Evolutionary conservation across 2,888 invertebrate genomes (phyloP).

Genomic region (Eupithecia subfuscata): DNA sequence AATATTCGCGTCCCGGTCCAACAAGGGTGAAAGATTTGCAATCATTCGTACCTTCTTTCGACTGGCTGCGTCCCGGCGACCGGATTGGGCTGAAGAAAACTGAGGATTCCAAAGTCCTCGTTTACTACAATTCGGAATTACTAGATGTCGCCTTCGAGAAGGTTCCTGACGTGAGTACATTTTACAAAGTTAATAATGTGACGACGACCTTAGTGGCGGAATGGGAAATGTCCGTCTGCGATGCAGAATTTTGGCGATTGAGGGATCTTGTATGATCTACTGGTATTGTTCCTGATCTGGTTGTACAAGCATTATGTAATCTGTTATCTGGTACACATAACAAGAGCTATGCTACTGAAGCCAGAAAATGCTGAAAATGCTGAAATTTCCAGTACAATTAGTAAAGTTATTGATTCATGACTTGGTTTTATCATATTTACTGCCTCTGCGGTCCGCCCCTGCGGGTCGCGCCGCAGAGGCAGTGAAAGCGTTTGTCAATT

Average conservation of each 20-base stretch:
- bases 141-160: constrained; percentile 89
- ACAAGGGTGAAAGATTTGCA: constrained; percentile 55
- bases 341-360: background rate
- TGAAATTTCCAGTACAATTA: background rate
- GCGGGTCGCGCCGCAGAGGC: background rate
- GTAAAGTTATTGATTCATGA: background rate
- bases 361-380: no score
- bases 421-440: background rate
- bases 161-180: constrained; percentile 88
- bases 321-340: background rate
- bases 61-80: constrained; percentile 92
- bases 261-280: background rate
- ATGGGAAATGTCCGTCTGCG: background rate
- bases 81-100: constrained; percentile 90
- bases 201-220: background rate
- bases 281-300: background rate
- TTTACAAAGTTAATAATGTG: background rate
- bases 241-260: background rate
- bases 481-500: background rate
- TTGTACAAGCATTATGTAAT: background rate
- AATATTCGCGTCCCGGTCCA: constrained; percentile 58
- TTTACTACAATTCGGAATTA: constrained; percentile 92
- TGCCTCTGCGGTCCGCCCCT: background rate
- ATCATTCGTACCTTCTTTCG: constrained; percentile 84
- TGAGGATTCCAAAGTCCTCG: constrained; percentile 87